Percentiles rank a stretch among this genome's conserved stretches.
These are phyloP conservation scores for Gallinago stenura DNA, from an alignment of 2,797 vertebrate genomes.

Conservation along the genomic window DNA sequence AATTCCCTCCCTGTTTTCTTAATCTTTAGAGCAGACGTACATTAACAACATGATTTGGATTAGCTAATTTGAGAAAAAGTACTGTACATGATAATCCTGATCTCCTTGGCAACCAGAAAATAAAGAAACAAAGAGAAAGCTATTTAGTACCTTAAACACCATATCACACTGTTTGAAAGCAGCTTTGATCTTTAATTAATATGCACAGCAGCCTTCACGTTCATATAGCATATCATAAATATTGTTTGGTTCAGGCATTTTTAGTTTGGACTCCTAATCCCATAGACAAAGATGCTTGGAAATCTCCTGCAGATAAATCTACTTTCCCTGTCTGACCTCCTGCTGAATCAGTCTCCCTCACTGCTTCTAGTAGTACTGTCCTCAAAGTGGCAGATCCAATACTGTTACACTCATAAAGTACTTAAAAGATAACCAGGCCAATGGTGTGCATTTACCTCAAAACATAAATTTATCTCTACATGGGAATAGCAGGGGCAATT, in stretches of 20 bases:
- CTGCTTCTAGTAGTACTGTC: not conserved
- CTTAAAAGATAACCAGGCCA: not conserved
- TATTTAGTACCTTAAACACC: conserved; percentile 9
- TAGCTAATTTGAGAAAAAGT: conserved; percentile 53
- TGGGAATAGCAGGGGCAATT: not conserved
- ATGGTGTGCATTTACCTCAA: not conserved
- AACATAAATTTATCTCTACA: not conserved
- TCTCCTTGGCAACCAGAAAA: conserved; percentile 46
- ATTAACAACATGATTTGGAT: conserved; percentile 36
- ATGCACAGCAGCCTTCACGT: not conserved
- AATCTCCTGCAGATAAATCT: conserved; percentile 16
- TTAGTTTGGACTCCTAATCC: not conserved
- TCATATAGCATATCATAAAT: not conserved
- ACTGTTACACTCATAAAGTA: not conserved
- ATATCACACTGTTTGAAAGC: conserved; percentile 2
- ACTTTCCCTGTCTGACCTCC: not conserved
- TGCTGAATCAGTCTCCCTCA: not conserved
- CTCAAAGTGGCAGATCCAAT: not conserved
- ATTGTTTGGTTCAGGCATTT: conserved; percentile 3
- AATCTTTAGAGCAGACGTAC: not conserved
- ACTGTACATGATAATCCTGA: not conserved
- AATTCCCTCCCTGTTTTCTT: not conserved
- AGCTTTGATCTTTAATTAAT: conserved; percentile 37
- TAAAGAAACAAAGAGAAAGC: conserved; percentile 40
- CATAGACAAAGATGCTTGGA: not conserved